A percentile compares a stretch with the other conserved stretches of the same genome.
These are phyloP conservation scores for Camptogramma bilineatum DNA, from an alignment of 2,888 invertebrate genomes.

Conservation along the genomic window DNA sequence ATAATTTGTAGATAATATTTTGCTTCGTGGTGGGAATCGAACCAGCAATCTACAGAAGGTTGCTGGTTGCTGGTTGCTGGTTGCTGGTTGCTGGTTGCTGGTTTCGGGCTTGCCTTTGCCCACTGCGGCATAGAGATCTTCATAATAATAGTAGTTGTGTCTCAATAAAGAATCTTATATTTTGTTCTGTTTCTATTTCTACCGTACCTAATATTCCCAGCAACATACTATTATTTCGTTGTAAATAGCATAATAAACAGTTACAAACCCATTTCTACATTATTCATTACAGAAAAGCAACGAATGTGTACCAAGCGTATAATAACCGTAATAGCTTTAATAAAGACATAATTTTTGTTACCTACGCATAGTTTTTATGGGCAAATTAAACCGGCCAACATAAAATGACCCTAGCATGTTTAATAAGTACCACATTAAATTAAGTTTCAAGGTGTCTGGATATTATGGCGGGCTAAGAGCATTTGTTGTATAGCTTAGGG, in stretches of 20 bases:
- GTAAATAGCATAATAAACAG: constrained; percentile 13
- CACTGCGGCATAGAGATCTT: too few relatives aligned
- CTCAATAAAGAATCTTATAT: neutral
- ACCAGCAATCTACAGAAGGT: too few relatives aligned
- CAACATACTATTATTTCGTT: constrained; percentile 2
- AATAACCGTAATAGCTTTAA: constrained; percentile 69
- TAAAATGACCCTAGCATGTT: constrained; percentile 47
- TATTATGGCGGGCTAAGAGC: constrained; percentile 53
- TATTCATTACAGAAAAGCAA: constrained; percentile 40
- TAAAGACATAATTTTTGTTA: constrained; percentile 72
- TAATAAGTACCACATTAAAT: constrained; percentile 13
- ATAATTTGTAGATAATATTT: too few relatives aligned
- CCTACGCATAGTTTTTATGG: constrained; percentile 58
- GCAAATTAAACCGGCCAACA: constrained; percentile 50
- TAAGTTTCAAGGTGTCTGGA: constrained; percentile 41
- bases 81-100: too few relatives aligned
- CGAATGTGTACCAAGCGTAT: constrained; percentile 52
- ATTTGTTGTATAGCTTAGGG: constrained; percentile 66
- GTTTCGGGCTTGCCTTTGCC: too few relatives aligned
- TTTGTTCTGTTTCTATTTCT: neutral
- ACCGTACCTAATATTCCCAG: neutral
- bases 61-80: too few relatives aligned
- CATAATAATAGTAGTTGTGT: neutral
- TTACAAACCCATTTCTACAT: constrained; percentile 27
- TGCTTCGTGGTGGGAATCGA: too few relatives aligned